These are phyloP conservation scores for Silurus meridionalis DNA, from an alignment of 2,113 vertebrate species.

Conservation along the genomic window DNA sequence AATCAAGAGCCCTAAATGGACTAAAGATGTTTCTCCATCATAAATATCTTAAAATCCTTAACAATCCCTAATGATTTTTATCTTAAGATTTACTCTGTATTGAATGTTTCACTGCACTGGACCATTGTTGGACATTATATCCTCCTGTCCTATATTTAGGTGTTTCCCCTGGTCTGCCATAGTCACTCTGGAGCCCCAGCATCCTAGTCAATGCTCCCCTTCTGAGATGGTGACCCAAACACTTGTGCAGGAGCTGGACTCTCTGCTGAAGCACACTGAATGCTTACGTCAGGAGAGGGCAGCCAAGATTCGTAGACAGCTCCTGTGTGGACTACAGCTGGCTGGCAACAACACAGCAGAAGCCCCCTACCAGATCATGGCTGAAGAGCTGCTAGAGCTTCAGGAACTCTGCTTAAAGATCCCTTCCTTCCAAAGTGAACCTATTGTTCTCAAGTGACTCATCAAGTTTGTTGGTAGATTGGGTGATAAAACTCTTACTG, in stretches of 20 bases:
- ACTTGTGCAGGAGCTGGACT: constrained; percentile 58
- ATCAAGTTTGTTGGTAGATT: neutral
- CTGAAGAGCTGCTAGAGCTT: constrained; percentile 57
- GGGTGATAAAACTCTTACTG: neutral
- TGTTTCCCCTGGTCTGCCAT: constrained; percentile 51
- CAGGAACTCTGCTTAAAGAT: constrained; percentile 58
- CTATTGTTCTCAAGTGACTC: constrained; percentile 57
- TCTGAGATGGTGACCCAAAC: constrained; percentile 57
- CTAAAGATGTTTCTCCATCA: neutral
- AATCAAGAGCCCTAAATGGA: neutral
- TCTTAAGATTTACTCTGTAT: neutral
- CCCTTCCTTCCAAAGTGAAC: constrained; percentile 57
- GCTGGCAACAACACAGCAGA: constrained; percentile 49
- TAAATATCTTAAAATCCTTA: neutral
- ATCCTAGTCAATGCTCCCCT: constrained; percentile 38
- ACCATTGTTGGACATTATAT: neutral
- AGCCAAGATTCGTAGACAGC: constrained; percentile 39
- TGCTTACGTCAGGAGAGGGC: constrained; percentile 53
- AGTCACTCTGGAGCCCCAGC: constrained; percentile 30
- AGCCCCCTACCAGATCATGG: constrained; percentile 44
- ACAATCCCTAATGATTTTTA: neutral
- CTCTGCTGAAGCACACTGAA: constrained; percentile 50
- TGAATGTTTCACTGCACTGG: neutral
- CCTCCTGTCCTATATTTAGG: constrained; percentile 28
- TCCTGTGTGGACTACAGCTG: constrained; percentile 60